Evolutionary conservation across 1,140 invertebrate species (phyloP).

Genomic region (Caenorhabditis elegans): WBcel235 BX284604.4:7704001-7704500

Average conservation of each 20-base stretch:
- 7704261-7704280: background rate
- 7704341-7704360: background rate
- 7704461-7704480: background rate
- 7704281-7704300: background rate
- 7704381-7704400: too few species aligned
- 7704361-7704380: background rate
- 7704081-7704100: too few species aligned
- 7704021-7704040: background rate
- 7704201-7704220: conserved; percentile 8
- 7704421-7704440: background rate
- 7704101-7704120: too few species aligned
- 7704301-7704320: background rate
- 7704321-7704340: background rate
- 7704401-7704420: too few species aligned
- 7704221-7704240: background rate
- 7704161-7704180: background rate
- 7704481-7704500: too few species aligned
- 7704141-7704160: background rate
- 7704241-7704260: conserved; percentile 8
- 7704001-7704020: background rate
- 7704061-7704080: too few species aligned
- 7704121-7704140: background rate
- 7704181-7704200: background rate
- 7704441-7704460: background rate
- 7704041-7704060: background rate